Evolutionary conservation across 2,888 invertebrate genomes (phyloP).

Genomic region (Stenichneumon culpator): DNA sequence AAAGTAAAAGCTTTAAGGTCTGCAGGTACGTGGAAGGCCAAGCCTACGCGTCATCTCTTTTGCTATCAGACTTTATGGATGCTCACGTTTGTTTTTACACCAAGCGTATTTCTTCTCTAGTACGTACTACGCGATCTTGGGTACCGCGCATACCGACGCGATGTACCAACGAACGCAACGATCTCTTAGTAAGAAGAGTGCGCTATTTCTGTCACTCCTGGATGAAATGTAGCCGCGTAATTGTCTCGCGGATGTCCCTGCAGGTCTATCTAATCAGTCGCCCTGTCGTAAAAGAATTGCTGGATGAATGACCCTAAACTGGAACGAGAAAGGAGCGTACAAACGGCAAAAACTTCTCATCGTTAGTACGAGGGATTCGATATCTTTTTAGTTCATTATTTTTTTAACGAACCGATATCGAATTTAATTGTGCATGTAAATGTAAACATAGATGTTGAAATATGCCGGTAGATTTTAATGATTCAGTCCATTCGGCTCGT

Average conservation of each 20-base stretch:
- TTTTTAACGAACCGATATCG: not conserved
- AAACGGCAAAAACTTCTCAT: not conserved
- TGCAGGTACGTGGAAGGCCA: not conserved
- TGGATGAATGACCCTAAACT: not conserved
- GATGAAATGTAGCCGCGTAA: conserved; percentile 21
- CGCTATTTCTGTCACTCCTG: conserved; percentile 18
- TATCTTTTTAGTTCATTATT: not conserved
- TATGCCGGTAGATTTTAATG: not conserved
- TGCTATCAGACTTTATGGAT: conserved; percentile 55
- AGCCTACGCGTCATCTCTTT: conserved; percentile 45
- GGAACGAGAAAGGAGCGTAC: conserved; percentile 14
- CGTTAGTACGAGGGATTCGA: not conserved
- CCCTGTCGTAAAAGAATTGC: conserved; percentile 42
- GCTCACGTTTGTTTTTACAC: conserved; percentile 49
- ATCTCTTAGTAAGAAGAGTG: conserved; percentile 8
- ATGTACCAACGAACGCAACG: conserved; percentile 37
- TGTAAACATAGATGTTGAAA: not conserved
- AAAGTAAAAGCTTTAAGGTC: conserved; percentile 13
- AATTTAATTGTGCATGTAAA: not conserved
- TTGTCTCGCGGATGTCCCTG: conserved; percentile 22
- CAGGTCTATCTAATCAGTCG: conserved; percentile 50
- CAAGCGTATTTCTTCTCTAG: conserved; percentile 40
- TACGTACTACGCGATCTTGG: conserved; percentile 8
- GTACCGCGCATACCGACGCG: not conserved
- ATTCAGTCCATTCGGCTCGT: not conserved